These are phyloP conservation scores for Bombyx mori DNA, from an alignment of 1,140 invertebrate genomes.

Conservation along the genomic window ASM3026992v2 NC_085111.1:2601501-2602000, in stretches of 20 bases:
- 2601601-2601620: conserved; percentile 46
- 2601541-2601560: too few species aligned
- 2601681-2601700: conserved; percentile 42
- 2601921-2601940: too few species aligned
- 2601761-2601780: conserved; percentile 32
- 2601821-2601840: neutral
- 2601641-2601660: conserved; percentile 33
- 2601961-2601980: too few species aligned
- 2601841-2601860: too few species aligned
- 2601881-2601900: too few species aligned
- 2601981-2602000: too few species aligned
- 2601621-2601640: conserved; percentile 39
- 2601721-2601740: conserved; percentile 39
- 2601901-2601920: too few species aligned
- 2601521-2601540: too few species aligned
- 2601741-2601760: conserved; percentile 47
- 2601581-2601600: conserved; percentile 51
- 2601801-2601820: neutral
- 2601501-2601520: too few species aligned
- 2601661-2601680: conserved; percentile 50
- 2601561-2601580: conserved; percentile 15
- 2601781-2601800: conserved; percentile 40
- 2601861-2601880: too few species aligned
- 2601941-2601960: too few species aligned
- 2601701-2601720: conserved; percentile 38